A percentile compares a stretch with the other conserved stretches of the same genome.
Evolutionary conservation across 1,140 invertebrate species (phyloP).

Genomic region (Ostrea edulis): DNA sequence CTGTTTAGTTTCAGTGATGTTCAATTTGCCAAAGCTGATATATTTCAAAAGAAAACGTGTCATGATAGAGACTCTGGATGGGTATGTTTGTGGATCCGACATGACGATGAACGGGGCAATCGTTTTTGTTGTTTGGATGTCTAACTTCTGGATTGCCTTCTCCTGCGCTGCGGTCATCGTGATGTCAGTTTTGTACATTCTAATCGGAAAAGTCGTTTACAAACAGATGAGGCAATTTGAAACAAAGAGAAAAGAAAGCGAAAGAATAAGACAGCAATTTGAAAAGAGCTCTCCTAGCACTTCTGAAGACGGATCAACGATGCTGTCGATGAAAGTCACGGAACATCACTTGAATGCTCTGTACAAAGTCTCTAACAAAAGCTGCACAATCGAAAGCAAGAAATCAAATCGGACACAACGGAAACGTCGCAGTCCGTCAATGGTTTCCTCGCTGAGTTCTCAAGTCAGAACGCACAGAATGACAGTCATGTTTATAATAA

Average conservation of each 20-base stretch:
- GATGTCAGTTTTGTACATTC: neutral
- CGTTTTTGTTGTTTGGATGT: neutral
- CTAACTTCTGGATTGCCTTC: neutral
- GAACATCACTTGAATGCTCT: neutral
- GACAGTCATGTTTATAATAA: conserved; percentile 41
- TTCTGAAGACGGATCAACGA: neutral
- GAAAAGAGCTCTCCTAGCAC: neutral
- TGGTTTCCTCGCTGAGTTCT: neutral
- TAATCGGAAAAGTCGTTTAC: conserved; percentile 27
- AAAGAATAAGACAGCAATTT: neutral
- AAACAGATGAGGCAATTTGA: conserved; percentile 34
- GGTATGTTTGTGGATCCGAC: conserved; percentile 9
- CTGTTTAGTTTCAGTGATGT: neutral
- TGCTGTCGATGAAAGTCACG: neutral
- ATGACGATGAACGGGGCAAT: neutral
- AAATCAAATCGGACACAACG: neutral
- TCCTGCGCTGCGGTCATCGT: neutral
- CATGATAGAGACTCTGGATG: neutral
- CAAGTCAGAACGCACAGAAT: conserved; percentile 5
- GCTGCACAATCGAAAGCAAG: neutral
- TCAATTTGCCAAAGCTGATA: conserved; percentile 8
- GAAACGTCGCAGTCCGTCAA: neutral
- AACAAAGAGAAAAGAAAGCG: neutral
- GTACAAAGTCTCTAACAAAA: neutral
- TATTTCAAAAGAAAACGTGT: conserved; percentile 2